Evolutionary conservation across 1,140 invertebrate species (phyloP), one percentile per base, ranked within the genome.

Genomic region (Papilio polyxenes): DNA sequence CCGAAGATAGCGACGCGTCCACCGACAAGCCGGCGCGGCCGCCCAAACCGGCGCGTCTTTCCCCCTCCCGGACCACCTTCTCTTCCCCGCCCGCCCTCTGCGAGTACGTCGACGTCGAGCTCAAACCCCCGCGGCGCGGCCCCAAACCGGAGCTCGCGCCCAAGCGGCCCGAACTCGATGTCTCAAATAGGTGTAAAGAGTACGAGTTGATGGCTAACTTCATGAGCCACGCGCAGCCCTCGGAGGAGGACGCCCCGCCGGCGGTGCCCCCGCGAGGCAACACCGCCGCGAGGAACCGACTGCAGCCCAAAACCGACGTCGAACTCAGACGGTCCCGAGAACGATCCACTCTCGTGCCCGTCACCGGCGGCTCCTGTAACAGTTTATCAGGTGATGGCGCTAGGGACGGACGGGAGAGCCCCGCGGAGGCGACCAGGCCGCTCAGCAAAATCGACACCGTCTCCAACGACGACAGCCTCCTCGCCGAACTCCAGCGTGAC

Each of bases 171-270:
- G 83, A 87, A 9, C 69, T 82, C 20, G 87, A 89, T 13, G 49
- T 85, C 17, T 83, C 85, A 9, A 85, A 85, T 79, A 88, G 91
- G 51, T 95, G 93, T 80, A 89, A 87, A 49, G 94, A 95, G 84
- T 94, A 95, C 84, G 93, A 95, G 81, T 86, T 95, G 31, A 94
- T 95, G 93, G 86, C 91, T 2, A 88, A 95, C 85, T 95, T 95
- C 78, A 91, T 87, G 84, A 93, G 90, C 59, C 88, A 87, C 81
- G 86, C 91, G 51, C 89, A 89, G n/a, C 62, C 83, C 49, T 76
- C 84, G 11, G 88, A 87, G 53, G 89, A 91, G 49, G 92, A 91
- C 17, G 83, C 87, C 11, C 93, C 93, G n/a, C 93, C 93, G 5
- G 92, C 93, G 8, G 93, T 95, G 0, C 94, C 94, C 8, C 92